Percentiles rank a stretch among this genome's conserved stretches.
phyloP scores from a whole-genome alignment of 92 coral and sea anemone genomes.

The Siderastrea radians region DNA sequence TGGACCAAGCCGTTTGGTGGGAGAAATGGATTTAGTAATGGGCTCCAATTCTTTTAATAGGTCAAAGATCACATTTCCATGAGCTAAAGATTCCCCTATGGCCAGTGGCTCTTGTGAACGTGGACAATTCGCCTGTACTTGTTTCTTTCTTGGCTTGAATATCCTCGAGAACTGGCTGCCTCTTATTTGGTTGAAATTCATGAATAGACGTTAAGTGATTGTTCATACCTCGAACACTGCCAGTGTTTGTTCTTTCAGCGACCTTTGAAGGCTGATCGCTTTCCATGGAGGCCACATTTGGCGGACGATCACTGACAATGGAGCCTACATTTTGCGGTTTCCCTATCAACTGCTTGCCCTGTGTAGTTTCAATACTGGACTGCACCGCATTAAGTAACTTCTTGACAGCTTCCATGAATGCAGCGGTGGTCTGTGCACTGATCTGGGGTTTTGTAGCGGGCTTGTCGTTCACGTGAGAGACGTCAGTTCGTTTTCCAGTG shows the following conservation, averaged over 20 bases:
- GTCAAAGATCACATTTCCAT: slow-evolving; percentile 22
- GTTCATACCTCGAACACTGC: slow-evolving; percentile 26
- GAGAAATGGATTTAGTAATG: slow-evolving; percentile 44
- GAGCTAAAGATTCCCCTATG: slow-evolving; percentile 1
- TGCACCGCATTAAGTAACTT: slow-evolving; percentile 73
- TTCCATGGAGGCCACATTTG: neutral
- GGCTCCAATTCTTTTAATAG: slow-evolving; percentile 54
- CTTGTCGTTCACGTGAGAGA: neutral
- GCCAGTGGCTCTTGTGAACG: slow-evolving; percentile 15
- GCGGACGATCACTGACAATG: neutral
- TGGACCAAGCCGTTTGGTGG: slow-evolving; percentile 51
- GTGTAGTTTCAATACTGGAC: slow-evolving; percentile 66
- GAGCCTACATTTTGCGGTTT: slow-evolving; percentile 12
- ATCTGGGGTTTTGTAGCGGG: slow-evolving; percentile 15
- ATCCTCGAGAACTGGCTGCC: neutral
- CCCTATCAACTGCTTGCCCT: slow-evolving; percentile 39
- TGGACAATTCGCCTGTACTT: slow-evolving; percentile 9
- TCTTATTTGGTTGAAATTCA: neutral
- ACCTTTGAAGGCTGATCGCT: neutral
- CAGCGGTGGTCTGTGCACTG: slow-evolving; percentile 27
- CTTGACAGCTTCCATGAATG: slow-evolving; percentile 52
- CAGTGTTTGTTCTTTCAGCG: slow-evolving; percentile 16
- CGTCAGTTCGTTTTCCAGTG: neutral
- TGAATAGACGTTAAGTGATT: neutral
- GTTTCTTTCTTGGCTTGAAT: neutral